Evolutionary conservation across 2,113 vertebrate genomes (phyloP).

Genomic region (Microtus montanus): DNA sequence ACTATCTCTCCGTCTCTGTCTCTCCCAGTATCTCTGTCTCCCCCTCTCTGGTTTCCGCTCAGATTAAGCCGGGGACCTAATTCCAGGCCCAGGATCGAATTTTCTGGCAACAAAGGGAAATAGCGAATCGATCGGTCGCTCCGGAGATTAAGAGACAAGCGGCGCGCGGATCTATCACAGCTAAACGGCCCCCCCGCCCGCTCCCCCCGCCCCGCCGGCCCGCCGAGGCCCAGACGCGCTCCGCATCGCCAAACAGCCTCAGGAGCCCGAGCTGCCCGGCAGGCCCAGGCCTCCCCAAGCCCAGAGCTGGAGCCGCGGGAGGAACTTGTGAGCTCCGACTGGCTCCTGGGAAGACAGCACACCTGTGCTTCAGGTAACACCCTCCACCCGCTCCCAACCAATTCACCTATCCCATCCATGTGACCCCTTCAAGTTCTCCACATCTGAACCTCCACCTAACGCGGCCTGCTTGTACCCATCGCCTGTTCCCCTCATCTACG

Average conservation of each 20-base stretch:
- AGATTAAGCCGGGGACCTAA: conserved; percentile 98
- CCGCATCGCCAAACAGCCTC: conserved; percentile 77
- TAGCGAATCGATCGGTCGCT: conserved; percentile 98
- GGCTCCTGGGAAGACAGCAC: neutral
- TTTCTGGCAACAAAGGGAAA: conserved; percentile 99
- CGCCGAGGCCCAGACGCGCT: conserved; percentile 84
- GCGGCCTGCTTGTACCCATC: neutral
- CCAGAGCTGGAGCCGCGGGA: neutral
- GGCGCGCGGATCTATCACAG: conserved; percentile 96
- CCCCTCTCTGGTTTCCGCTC: conserved; percentile 90
- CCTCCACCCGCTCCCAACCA: neutral
- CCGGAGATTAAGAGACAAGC: conserved; percentile 98
- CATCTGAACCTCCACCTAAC: neutral
- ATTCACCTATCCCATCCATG: neutral
- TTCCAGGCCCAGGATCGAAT: conserved; percentile 98
- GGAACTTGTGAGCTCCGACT: neutral
- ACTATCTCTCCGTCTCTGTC: conserved; percentile 57
- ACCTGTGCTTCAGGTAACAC: conserved; percentile 71
- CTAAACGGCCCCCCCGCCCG: conserved; percentile 91
- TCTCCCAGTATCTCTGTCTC: conserved; percentile 74
- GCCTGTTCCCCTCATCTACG: neutral
- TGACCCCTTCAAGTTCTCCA: neutral
- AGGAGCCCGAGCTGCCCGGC: conserved; percentile 62
- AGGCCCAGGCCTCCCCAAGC: neutral
- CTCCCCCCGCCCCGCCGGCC: conserved; percentile 78